phyloP scores from a whole-genome alignment of 23 tunicate species.

The Pegea sp. region DNA sequence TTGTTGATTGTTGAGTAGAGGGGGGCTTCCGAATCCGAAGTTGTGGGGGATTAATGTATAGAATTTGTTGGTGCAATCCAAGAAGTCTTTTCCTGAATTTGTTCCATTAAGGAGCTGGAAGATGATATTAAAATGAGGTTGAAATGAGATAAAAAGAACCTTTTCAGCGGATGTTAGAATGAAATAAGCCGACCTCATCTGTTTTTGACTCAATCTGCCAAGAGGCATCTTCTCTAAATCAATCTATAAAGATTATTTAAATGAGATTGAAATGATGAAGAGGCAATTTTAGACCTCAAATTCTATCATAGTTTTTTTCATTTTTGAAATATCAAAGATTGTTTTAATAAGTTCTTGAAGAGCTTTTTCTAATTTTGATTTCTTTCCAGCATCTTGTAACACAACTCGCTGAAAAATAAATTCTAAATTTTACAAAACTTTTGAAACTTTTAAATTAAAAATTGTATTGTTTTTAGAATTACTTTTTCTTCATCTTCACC shows the following conservation, averaged over 20 bases:
- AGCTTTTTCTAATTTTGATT: slow-evolving; percentile 25
- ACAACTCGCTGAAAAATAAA: slow-evolving; percentile 1
- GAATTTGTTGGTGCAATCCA: slow-evolving; percentile 67
- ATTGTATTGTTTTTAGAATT: neutral
- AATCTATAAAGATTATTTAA: slow-evolving; percentile 15
- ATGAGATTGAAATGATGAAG: neutral
- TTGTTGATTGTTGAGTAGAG: slow-evolving; percentile 62
- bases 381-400: slow-evolving; percentile 17
- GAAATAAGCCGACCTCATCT: slow-evolving; percentile 56
- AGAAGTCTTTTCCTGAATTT: too few species aligned
- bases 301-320: slow-evolving; percentile 91
- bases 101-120: too few species aligned
- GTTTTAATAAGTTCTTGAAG: slow-evolving; percentile 67
- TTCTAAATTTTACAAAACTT: neutral
- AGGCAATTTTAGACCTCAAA: slow-evolving; percentile 30
- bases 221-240: slow-evolving; percentile 97
- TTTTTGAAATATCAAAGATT: slow-evolving; percentile 84
- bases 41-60: slow-evolving; percentile 89
- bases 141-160: slow-evolving; percentile 14
- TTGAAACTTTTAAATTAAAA: neutral
- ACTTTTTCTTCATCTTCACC: slow-evolving; percentile 28
- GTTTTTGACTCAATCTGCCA: slow-evolving; percentile 77
- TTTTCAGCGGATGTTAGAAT: slow-evolving; percentile 57
- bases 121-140: too few species aligned
- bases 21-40: slow-evolving; percentile 61